These are phyloP conservation scores for Pterobdella sp. DNA, from an alignment of 2,888 invertebrate genomes.

Conservation along the genomic window DNA sequence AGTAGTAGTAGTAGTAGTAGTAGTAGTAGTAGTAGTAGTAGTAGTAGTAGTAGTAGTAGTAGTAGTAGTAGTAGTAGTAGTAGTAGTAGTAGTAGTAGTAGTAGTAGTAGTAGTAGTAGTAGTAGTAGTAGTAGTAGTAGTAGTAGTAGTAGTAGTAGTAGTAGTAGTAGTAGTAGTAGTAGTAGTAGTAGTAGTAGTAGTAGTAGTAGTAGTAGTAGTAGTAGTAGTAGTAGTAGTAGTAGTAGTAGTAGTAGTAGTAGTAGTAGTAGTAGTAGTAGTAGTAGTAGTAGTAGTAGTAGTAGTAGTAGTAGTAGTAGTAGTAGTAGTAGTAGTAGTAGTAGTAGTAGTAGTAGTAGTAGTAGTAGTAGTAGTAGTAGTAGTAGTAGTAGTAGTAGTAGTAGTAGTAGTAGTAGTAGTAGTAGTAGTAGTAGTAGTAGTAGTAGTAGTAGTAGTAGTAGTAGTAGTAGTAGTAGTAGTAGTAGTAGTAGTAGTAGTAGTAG, in stretches of 20 bases:
- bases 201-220: constrained; percentile 15
- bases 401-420: constrained; percentile 21
- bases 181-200: constrained; percentile 21
- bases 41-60: constrained; percentile 16
- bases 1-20: constrained; percentile 16
- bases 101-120: constrained; percentile 15
- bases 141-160: constrained; percentile 22
- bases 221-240: constrained; percentile 22
- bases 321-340: constrained; percentile 15
- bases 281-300: constrained; percentile 18
- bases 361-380: constrained; percentile 21
- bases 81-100: constrained; percentile 21
- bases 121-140: constrained; percentile 21
- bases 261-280: constrained; percentile 15
- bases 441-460: constrained; percentile 19
- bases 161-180: constrained; percentile 14
- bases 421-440: constrained; percentile 21
- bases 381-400: constrained; percentile 21
- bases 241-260: constrained; percentile 14
- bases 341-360: constrained; percentile 21
- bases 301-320: constrained; percentile 18
- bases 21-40: constrained; percentile 21
- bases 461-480: constrained; percentile 18
- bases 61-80: constrained; percentile 20
- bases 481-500: constrained; percentile 24